Conservation (phyloP, 2,113 vertebrate species). For the Channa argus region DNA sequence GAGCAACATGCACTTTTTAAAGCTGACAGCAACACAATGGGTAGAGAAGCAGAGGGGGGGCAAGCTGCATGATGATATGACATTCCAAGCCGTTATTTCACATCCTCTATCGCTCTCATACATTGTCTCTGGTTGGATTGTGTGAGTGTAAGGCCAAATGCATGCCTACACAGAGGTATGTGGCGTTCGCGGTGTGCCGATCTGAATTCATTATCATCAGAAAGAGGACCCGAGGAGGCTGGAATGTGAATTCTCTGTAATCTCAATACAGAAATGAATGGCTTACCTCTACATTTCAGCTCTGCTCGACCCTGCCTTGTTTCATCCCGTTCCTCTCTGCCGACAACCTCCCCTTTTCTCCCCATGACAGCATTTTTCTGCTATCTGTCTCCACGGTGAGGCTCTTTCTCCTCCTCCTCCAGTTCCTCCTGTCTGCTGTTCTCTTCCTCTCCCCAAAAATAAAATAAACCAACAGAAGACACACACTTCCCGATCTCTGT, state of each 20-base stretch:
- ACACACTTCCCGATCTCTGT: conserved; percentile 58
- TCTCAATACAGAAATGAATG: conserved; percentile 60
- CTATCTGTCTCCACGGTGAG: conserved; percentile 73
- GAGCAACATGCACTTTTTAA: conserved; percentile 25
- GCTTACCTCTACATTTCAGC: conserved; percentile 82
- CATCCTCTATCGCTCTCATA: conserved; percentile 54
- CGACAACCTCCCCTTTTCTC: conserved; percentile 78
- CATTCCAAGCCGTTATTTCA: conserved; percentile 61
- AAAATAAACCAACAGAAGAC: conserved; percentile 38
- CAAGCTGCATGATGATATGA: conserved; percentile 32
- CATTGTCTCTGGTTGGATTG: conserved; percentile 56
- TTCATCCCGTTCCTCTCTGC: conserved; percentile 80
- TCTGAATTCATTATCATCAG: conserved; percentile 59
- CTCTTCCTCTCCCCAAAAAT: conserved; percentile 71
- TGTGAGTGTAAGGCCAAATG: conserved; percentile 33
- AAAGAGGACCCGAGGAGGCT: conserved; percentile 43
- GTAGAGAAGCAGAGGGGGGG: conserved; percentile 46
- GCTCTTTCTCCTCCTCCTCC: conserved; percentile 64
- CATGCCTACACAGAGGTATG: conserved; percentile 67
- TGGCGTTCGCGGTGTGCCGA: conserved; percentile 39
- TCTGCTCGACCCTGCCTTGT: conserved; percentile 74
- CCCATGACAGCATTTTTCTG: conserved; percentile 83
- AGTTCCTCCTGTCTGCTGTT: conserved; percentile 65
- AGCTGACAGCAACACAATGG: conserved; percentile 47
- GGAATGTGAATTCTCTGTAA: conserved; percentile 47